Conservation (phyloP, 2,888 invertebrate species). For the Callyntrura guangdongensis region DNA sequence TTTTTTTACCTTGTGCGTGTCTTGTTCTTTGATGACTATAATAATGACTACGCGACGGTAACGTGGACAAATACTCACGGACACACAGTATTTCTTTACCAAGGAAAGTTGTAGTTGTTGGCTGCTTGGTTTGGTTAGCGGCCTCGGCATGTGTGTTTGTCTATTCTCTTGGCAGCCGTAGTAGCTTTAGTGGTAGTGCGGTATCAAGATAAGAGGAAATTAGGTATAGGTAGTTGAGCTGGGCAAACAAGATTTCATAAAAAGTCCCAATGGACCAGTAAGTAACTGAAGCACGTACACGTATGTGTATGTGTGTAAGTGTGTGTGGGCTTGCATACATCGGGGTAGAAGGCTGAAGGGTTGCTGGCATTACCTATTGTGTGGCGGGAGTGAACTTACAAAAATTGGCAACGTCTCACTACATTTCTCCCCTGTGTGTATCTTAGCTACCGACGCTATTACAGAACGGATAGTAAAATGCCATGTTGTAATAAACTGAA, state of each 20-base stretch:
- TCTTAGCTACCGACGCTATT: neutral
- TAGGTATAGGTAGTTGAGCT: slow-evolving; percentile 57
- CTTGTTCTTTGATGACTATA: slow-evolving; percentile 49
- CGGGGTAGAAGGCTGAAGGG: no score
- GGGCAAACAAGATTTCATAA: slow-evolving; percentile 69
- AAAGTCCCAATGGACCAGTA: slow-evolving; percentile 67
- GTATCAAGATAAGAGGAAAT: slow-evolving; percentile 57
- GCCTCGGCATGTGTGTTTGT: neutral
- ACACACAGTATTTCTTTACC: slow-evolving; percentile 24
- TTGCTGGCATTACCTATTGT: neutral
- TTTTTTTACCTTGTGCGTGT: neutral
- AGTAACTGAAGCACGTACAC: slow-evolving; percentile 1
- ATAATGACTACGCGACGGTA: neutral
- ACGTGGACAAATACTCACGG: neutral
- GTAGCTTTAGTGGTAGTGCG: neutral
- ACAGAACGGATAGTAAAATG: slow-evolving; percentile 15
- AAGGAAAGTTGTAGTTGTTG: slow-evolving; percentile 8
- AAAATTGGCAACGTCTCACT: no score
- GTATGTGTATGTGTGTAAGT: neutral
- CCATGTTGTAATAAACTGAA: slow-evolving; percentile 60
- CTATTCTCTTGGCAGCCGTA: neutral
- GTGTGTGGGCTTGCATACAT: neutral
- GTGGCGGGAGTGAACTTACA: neutral
- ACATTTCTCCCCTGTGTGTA: no score
- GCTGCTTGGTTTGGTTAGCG: slow-evolving; percentile 25